Evolutionary conservation across 1,140 invertebrate genomes (phyloP).

Genomic region (Drosophila littoralis): DNA sequence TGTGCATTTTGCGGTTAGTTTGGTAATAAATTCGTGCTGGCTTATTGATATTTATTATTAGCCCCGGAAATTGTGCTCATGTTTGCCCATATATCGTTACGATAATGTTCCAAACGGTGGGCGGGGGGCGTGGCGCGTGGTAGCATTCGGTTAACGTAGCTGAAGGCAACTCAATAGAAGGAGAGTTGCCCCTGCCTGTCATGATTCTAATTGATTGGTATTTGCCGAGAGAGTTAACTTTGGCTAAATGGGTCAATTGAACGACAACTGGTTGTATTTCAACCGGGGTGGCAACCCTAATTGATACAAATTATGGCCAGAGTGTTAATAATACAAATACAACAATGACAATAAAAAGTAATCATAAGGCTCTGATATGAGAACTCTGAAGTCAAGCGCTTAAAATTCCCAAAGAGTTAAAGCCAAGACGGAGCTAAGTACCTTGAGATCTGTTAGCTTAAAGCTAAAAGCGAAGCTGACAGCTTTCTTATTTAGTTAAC

Average conservation of each 20-base stretch:
- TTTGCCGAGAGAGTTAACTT: conserved; percentile 19
- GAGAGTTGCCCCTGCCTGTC: neutral
- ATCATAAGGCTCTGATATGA: neutral
- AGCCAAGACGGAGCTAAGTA: neutral
- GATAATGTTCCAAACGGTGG: conserved; percentile 30
- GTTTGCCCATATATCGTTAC: conserved; percentile 46
- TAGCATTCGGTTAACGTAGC: conserved; percentile 8
- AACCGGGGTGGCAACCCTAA: conserved; percentile 19
- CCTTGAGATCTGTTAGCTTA: no score
- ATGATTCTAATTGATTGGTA: conserved; percentile 43
- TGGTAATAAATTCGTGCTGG: conserved; percentile 71
- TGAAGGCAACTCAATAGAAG: conserved; percentile 1
- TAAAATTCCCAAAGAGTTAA: conserved; percentile 1
- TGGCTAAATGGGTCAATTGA: conserved; percentile 40
- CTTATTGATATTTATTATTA: conserved; percentile 82
- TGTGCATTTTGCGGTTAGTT: conserved; percentile 66
- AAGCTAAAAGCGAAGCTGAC: no score
- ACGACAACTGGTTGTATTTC: conserved; percentile 20
- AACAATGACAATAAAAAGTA: neutral
- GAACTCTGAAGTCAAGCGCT: neutral
- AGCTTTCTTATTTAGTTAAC: no score
- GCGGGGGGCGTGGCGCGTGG: neutral
- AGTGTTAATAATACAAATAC: neutral
- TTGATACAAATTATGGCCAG: conserved; percentile 2
- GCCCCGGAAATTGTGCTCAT: conserved; percentile 68